Conservation (phyloP, 2,888 invertebrate genomes). For the Tortricodes alternella region DNA sequence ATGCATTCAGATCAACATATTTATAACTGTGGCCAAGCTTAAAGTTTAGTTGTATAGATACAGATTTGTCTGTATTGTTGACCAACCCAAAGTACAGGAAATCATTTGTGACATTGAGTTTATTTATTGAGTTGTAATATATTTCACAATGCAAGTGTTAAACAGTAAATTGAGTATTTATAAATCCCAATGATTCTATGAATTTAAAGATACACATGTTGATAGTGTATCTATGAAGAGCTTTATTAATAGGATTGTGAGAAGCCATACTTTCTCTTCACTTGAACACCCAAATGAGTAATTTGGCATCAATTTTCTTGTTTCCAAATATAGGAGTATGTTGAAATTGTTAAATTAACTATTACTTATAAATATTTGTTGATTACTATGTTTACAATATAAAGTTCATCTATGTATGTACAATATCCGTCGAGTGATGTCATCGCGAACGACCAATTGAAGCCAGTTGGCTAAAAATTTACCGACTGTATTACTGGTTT, state of each 20-base stretch:
- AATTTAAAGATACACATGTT: conserved; percentile 4
- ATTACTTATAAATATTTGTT: background rate
- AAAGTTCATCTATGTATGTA: no score
- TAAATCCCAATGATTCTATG: background rate
- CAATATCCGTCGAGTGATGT: conserved; percentile 39
- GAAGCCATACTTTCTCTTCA: conserved; percentile 18
- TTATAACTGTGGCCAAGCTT: no score
- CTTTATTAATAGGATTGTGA: conserved; percentile 18
- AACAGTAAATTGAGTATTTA: background rate
- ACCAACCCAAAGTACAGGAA: no score
- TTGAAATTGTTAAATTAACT: background rate
- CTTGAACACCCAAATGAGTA: background rate
- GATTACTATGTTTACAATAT: no score
- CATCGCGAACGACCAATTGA: conserved; percentile 42
- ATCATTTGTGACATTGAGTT: no score
- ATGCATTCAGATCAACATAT: no score
- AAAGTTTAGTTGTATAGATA: no score
- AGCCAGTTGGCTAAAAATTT: conserved; percentile 34
- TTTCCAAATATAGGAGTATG: background rate
- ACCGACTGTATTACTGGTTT: conserved; percentile 12
- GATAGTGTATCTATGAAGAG: conserved; percentile 11
- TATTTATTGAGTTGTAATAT: no score
- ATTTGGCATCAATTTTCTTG: background rate
- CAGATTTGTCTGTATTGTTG: no score
- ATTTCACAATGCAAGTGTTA: background rate